A percentile compares a stretch with the other conserved stretches of the same genome.
phyloP scores from a whole-genome alignment of 2,797 vertebrate genomes.

The Lagodon rhomboides region DNA sequence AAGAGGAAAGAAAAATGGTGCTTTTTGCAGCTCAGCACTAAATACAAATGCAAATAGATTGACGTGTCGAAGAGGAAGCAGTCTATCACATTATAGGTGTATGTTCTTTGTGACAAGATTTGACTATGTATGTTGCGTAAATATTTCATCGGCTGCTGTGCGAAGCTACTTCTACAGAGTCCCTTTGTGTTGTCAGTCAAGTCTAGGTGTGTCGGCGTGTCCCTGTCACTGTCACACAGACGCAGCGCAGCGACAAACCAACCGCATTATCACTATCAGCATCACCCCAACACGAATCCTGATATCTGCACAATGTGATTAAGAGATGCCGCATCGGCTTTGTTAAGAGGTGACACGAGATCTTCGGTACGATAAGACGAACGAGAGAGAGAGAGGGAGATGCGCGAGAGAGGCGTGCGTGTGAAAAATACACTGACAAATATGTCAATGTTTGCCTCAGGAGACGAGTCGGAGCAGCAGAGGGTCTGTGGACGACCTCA shows the following conservation, averaged over 20 bases:
- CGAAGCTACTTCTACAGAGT: constrained; percentile 1
- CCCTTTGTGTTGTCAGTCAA: constrained; percentile 45
- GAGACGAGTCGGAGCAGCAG: constrained; percentile 36
- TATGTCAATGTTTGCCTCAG: constrained; percentile 47
- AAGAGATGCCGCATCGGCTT: constrained; percentile 6
- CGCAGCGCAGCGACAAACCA: constrained; percentile 34
- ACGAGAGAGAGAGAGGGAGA: constrained; percentile 1
- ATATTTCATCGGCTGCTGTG: constrained; percentile 46
- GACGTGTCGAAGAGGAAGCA: neutral
- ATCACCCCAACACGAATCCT: constrained; percentile 34
- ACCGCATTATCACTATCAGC: constrained; percentile 38
- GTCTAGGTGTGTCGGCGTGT: constrained; percentile 30
- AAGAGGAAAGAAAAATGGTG: neutral
- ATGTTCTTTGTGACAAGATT: constrained; percentile 14
- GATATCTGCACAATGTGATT: constrained; percentile 52
- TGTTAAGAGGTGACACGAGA: constrained; percentile 46
- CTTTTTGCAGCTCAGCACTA: constrained; percentile 11
- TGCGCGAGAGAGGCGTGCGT: neutral
- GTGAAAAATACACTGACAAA: constrained; percentile 25
- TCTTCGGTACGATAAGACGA: constrained; percentile 43
- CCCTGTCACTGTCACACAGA: constrained; percentile 53
- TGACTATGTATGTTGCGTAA: constrained; percentile 42
- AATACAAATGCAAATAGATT: constrained; percentile 2
- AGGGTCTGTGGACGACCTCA: constrained; percentile 31
- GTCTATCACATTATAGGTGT: neutral